These are phyloP conservation scores for Conistra vaccinii DNA, from an alignment of 2,888 invertebrate species.

Conservation along the genomic window DNA sequence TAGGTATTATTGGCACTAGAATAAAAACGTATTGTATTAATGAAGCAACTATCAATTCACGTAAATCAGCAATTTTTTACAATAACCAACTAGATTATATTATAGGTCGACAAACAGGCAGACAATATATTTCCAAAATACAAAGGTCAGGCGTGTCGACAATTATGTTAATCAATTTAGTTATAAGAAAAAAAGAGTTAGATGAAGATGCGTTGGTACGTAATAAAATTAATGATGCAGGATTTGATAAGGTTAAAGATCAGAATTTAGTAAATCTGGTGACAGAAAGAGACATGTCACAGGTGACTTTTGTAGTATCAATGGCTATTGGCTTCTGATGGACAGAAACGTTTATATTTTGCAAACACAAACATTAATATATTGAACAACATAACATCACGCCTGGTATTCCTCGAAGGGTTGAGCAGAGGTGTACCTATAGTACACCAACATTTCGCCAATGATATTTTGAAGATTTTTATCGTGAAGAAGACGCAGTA, in stretches of 20 bases:
- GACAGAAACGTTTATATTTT: neutral
- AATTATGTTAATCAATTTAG: constrained; percentile 31
- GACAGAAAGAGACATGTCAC: neutral
- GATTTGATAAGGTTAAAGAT: neutral
- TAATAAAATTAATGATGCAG: neutral
- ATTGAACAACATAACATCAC: no score
- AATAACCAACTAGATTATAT: constrained; percentile 6
- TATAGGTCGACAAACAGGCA: neutral
- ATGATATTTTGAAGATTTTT: no score
- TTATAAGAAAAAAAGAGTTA: constrained; percentile 14
- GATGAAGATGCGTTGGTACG: constrained; percentile 9
- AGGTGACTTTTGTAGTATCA: neutral
- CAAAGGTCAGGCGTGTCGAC: constrained; percentile 42
- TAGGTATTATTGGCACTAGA: neutral
- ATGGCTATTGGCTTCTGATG: no score
- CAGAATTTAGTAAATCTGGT: neutral
- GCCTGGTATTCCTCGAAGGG: no score
- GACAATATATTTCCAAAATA: constrained; percentile 21
- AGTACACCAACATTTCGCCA: no score
- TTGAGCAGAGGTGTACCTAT: no score
- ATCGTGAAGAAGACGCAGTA: neutral
- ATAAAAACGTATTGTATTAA: neutral
- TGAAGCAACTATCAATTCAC: constrained; percentile 12
- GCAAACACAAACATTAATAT: neutral
- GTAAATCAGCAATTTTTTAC: constrained; percentile 2